Conservation (phyloP, 2,113 vertebrate genomes). For the Campylomormyrus tamandua region DNA sequence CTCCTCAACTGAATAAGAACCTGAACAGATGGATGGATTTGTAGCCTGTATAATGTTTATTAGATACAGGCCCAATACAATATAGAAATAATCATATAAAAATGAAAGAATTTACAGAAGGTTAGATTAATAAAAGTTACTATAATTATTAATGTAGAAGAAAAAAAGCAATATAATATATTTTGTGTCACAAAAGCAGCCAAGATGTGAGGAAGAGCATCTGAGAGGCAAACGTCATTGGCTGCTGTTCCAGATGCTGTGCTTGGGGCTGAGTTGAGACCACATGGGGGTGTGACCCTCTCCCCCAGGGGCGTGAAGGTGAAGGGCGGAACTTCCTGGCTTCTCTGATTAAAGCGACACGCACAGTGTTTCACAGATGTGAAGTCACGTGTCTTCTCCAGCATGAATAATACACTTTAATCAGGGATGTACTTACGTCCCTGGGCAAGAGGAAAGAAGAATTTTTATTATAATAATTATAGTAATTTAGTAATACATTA, state of each 20-base stretch:
- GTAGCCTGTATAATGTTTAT: background rate
- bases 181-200: background rate
- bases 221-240: background rate
- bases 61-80: background rate
- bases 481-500: background rate
- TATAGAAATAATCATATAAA: background rate
- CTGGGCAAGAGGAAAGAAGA: background rate
- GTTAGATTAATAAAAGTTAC: background rate
- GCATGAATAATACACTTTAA: background rate
- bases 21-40: background rate
- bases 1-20: background rate
- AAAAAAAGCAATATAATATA: background rate
- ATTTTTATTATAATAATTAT: background rate
- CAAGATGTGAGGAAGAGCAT: background rate
- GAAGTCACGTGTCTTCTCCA: background rate
- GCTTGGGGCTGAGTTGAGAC: background rate
- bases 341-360: background rate
- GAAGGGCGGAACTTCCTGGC: background rate
- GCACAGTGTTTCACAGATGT: background rate
- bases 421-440: background rate
- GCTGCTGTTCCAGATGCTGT: background rate
- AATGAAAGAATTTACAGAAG: background rate
- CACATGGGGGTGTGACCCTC: background rate
- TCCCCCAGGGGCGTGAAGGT: background rate
- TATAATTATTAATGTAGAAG: background rate